Conservation (phyloP, 2,888 invertebrate genomes). For the Rhaphigaster nebulosa region DNA sequence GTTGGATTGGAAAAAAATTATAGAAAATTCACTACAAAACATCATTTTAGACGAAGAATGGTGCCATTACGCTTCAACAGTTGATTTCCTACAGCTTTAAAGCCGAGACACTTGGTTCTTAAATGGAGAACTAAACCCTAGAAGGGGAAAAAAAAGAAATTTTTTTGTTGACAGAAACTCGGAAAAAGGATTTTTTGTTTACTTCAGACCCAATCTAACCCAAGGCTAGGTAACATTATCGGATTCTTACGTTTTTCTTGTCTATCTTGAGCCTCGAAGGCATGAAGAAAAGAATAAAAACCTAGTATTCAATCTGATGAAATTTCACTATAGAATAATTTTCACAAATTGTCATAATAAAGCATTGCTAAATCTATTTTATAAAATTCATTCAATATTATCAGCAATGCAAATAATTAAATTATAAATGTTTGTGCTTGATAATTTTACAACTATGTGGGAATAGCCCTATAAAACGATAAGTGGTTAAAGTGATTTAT, state of each 20-base stretch:
- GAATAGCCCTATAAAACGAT: too few species aligned
- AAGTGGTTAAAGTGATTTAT: too few species aligned
- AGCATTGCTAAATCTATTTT: too few species aligned
- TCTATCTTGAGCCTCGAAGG: not conserved
- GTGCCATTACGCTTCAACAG: not conserved
- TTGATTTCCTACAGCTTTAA: not conserved
- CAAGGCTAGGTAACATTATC: conserved; percentile 19
- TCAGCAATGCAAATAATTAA: too few species aligned
- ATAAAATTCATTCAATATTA: too few species aligned
- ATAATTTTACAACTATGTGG: too few species aligned
- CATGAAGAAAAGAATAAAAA: not conserved
- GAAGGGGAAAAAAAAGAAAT: not conserved
- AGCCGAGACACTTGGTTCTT: not conserved
- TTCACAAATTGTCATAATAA: not conserved
- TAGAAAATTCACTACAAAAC: conserved; percentile 3
- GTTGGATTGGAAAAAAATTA: not conserved
- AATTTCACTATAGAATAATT: not conserved
- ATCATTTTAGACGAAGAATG: conserved; percentile 18
- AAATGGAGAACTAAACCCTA: conserved; percentile 18
- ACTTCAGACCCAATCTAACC: not conserved
- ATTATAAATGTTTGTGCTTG: too few species aligned
- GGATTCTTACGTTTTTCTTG: not conserved
- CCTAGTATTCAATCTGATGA: not conserved
- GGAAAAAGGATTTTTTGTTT: not conserved
- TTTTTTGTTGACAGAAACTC: not conserved